These are phyloP conservation scores for Orthosia incerta DNA, from an alignment of 2,888 invertebrate genomes.

Conservation along the genomic window DNA sequence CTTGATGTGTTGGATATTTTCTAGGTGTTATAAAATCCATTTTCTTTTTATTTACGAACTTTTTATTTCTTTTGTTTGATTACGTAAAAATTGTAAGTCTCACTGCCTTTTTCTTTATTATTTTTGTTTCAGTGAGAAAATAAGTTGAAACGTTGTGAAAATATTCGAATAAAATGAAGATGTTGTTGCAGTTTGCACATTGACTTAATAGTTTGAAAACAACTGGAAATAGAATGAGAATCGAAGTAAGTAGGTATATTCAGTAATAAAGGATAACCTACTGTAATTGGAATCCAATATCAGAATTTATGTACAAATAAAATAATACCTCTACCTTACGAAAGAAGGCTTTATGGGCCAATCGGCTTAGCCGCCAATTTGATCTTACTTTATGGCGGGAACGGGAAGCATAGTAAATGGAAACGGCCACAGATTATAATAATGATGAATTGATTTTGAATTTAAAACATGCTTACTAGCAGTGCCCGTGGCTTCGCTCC, in stretches of 20 bases:
- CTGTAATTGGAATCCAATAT: constrained; percentile 23
- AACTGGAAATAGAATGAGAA: not conserved
- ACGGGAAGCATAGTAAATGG: constrained; percentile 37
- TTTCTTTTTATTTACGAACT: too few relatives aligned
- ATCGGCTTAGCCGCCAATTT: constrained; percentile 52
- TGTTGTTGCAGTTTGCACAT: not conserved
- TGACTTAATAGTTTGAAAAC: not conserved
- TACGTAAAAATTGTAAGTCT: not conserved
- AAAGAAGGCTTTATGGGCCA: constrained; percentile 25
- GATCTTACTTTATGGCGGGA: constrained; percentile 58
- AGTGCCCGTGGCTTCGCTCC: too few relatives aligned
- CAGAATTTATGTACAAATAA: constrained; percentile 8
- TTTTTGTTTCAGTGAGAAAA: not conserved
- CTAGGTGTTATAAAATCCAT: not conserved
- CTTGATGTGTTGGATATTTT: not conserved
- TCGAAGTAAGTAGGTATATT: not conserved
- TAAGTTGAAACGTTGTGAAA: not conserved
- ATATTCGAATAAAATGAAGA: not conserved
- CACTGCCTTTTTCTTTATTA: not conserved
- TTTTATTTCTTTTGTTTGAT: too few relatives aligned
- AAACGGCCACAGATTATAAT: constrained; percentile 47
- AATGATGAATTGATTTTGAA: constrained; percentile 24
- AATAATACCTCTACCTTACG: constrained; percentile 6
- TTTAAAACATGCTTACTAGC: not conserved
- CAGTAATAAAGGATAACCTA: not conserved